These are phyloP conservation scores for Thumatha senex DNA, from an alignment of 2,888 invertebrate species.

Conservation along the genomic window DNA sequence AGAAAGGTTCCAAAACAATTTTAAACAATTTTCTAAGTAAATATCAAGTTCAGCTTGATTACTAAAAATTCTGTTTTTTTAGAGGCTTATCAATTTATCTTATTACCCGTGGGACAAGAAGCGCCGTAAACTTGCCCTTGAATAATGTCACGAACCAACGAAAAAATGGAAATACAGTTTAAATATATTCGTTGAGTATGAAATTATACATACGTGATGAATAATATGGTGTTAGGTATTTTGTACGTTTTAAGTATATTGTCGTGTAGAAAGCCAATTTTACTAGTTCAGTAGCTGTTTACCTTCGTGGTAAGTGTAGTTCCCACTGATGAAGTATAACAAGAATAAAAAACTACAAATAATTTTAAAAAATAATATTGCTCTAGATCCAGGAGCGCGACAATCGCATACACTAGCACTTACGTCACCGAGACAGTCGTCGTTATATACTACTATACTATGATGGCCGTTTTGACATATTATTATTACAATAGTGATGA, in stretches of 20 bases:
- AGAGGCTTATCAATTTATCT: slow-evolving; percentile 1
- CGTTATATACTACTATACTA: too few species aligned
- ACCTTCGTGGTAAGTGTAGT: too few species aligned
- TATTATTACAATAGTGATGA: too few species aligned
- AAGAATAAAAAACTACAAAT: too few species aligned
- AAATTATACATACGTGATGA: slow-evolving; percentile 11
- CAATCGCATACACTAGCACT: too few species aligned
- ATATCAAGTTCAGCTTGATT: not conserved
- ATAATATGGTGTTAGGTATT: slow-evolving; percentile 1
- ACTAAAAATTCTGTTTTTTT: not conserved
- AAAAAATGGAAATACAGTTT: slow-evolving; percentile 1
- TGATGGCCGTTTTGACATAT: too few species aligned
- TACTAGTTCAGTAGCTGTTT: too few species aligned
- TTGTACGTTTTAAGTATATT: not conserved
- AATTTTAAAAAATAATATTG: too few species aligned
- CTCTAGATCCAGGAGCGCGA: too few species aligned
- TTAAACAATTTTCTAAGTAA: not conserved
- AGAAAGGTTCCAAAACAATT: slow-evolving; percentile 7
- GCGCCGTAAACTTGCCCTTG: not conserved
- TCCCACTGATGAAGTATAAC: too few species aligned
- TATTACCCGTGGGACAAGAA: not conserved
- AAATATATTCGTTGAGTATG: not conserved
- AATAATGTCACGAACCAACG: not conserved
- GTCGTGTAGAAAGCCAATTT: too few species aligned
- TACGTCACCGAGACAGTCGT: too few species aligned